Percentiles rank a stretch among this genome's conserved stretches.
phyloP scores from a whole-genome alignment of 2,113 vertebrate species.

The Sturnus vulgaris region DNA sequence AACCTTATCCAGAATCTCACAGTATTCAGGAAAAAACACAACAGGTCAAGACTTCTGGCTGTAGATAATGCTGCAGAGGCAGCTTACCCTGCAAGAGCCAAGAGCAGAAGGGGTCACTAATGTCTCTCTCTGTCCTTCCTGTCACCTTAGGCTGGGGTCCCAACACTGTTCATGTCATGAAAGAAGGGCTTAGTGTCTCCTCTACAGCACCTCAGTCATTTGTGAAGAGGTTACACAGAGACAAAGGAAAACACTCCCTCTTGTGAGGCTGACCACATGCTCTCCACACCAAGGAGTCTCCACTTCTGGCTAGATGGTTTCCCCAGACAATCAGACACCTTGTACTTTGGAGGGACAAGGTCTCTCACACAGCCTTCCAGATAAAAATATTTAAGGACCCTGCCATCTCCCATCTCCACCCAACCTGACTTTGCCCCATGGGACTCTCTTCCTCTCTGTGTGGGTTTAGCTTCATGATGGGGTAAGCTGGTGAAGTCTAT shows the following conservation, averaged over 20 bases:
- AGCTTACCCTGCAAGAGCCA: not conserved
- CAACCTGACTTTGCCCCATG: not conserved
- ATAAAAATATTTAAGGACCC: not conserved
- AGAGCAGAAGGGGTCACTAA: not conserved
- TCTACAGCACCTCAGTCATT: not conserved
- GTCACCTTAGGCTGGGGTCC: not conserved
- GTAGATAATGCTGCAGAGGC: not conserved
- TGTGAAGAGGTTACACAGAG: accelerated
- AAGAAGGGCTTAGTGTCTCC: not conserved
- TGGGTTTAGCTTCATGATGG: not conserved
- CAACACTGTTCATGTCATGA: not conserved
- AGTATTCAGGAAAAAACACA: not conserved
- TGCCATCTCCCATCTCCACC: not conserved
- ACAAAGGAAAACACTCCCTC: not conserved
- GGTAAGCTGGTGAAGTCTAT: not conserved
- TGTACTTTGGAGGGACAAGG: not conserved
- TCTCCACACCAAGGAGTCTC: not conserved
- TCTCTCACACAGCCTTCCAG: not conserved
- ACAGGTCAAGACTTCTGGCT: not conserved
- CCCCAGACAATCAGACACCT: not conserved
- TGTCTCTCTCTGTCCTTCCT: not conserved
- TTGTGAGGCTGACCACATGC: not conserved
- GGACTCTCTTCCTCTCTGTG: not conserved
- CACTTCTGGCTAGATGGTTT: not conserved
- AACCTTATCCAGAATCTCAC: not conserved